Percentiles rank a stretch among this genome's conserved stretches.
These are phyloP conservation scores for Tenthredo amoena DNA, from an alignment of 2,888 invertebrate genomes.

Conservation along the genomic window DNA sequence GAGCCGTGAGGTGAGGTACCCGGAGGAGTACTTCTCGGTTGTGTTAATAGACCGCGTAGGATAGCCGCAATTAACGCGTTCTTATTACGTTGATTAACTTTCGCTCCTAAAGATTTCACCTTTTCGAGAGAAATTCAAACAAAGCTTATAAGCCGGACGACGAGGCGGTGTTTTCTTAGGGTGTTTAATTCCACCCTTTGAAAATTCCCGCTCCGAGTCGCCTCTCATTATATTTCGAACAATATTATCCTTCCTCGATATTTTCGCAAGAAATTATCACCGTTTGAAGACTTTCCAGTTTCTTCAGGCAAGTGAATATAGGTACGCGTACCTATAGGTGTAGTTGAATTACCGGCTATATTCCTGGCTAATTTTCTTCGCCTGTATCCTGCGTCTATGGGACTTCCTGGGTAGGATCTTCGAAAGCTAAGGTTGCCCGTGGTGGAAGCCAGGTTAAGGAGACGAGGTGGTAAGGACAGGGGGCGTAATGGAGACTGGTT, in stretches of 20 bases:
- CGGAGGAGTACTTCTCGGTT: constrained; percentile 10
- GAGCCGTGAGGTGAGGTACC: background rate
- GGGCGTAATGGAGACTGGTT: constrained; percentile 76
- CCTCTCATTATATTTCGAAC: background rate
- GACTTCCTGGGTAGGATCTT: constrained; percentile 25
- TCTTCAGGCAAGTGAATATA: background rate
- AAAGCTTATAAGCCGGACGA: background rate
- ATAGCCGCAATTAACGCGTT: background rate
- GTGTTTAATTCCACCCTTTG: background rate
- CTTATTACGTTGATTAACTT: background rate
- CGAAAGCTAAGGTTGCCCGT: constrained; percentile 26
- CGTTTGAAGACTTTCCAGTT: background rate
- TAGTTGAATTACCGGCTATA: background rate
- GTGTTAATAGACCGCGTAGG: background rate
- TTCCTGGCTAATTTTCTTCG: background rate
- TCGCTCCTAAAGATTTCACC: background rate
- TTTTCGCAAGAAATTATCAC: constrained; percentile 19
- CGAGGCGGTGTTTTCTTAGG: constrained; percentile 21
- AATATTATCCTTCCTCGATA: constrained; percentile 26
- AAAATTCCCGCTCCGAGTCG: background rate
- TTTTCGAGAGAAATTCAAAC: constrained; percentile 26
- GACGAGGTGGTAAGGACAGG: constrained; percentile 60
- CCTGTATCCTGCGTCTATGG: constrained; percentile 7
- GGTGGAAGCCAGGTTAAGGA: constrained; percentile 54
- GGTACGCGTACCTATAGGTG: background rate